Conservation (phyloP, 2,113 vertebrate species). For the Ictalurus punctatus region DNA sequence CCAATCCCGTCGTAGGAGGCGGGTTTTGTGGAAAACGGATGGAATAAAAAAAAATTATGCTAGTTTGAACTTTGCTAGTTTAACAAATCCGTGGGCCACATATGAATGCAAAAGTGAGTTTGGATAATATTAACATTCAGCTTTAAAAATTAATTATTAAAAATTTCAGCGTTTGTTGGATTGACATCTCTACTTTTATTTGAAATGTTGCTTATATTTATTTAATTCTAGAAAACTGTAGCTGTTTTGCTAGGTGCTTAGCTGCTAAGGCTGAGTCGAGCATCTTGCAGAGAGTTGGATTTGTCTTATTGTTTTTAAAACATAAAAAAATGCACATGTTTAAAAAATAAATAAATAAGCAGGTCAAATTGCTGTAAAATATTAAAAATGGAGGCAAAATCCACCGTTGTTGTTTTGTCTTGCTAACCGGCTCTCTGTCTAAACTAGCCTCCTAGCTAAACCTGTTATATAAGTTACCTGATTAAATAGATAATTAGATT, state of each 20-base stretch:
- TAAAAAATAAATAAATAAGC: too few species aligned
- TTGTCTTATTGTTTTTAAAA: neutral
- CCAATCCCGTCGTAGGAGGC: neutral
- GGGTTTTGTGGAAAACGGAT: neutral
- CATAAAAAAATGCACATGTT: too few species aligned
- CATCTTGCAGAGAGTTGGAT: neutral
- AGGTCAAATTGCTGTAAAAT: neutral
- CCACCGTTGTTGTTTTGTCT: neutral
- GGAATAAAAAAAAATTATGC: neutral
- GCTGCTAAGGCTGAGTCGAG: neutral
- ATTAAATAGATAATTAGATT: too few species aligned
- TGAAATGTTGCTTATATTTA: neutral
- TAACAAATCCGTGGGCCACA: constrained; percentile 4
- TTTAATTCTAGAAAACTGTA: neutral
- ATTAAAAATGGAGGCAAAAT: too few species aligned
- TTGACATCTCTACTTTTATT: neutral
- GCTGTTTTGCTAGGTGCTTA: constrained; percentile 1
- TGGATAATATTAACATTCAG: neutral
- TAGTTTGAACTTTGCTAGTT: constrained; percentile 23
- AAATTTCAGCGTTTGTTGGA: too few species aligned
- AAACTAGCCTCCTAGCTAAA: neutral
- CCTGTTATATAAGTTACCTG: constrained; percentile 5
- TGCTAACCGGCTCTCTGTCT: neutral
- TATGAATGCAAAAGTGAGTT: constrained; percentile 4
- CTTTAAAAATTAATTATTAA: neutral